Conservation (phyloP, 2,888 invertebrate species). For the Myopa tessellatipennis region DNA sequence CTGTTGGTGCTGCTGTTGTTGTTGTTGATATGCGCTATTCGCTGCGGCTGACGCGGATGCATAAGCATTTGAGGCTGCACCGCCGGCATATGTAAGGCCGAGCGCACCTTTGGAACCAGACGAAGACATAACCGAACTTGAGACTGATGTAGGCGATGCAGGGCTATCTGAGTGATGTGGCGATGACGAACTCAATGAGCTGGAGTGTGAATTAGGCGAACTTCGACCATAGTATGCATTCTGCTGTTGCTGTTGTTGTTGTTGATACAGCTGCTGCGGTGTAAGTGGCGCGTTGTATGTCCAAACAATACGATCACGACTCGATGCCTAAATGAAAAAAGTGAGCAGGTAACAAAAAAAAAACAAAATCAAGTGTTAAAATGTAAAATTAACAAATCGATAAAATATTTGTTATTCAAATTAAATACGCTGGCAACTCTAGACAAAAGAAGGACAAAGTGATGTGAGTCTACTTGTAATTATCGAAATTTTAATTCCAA, state of each 20-base stretch:
- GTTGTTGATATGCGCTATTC: slow-evolving; percentile 41
- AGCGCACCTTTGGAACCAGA: slow-evolving; percentile 75
- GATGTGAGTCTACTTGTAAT: not conserved
- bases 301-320: slow-evolving; percentile 82
- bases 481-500: too few species aligned
- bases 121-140: slow-evolving; percentile 88
- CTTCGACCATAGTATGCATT: slow-evolving; percentile 54
- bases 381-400: not conserved
- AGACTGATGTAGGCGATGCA: slow-evolving; percentile 86
- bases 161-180: slow-evolving; percentile 76
- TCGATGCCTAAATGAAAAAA: slow-evolving; percentile 59
- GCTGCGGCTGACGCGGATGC: slow-evolving; percentile 33
- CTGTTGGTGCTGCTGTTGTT: slow-evolving; percentile 45
- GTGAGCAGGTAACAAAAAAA: not conserved
- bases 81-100: slow-evolving; percentile 52
- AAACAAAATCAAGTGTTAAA: not conserved
- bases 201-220: slow-evolving; percentile 68
- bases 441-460: slow-evolving; percentile 12
- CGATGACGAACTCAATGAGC: slow-evolving; percentile 69
- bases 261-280: slow-evolving; percentile 62
- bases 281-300: slow-evolving; percentile 86
- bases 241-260: slow-evolving; percentile 67
- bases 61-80: slow-evolving; percentile 45
- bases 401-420: not conserved
- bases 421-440: slow-evolving; percentile 6